Conservation (phyloP, 2,113 vertebrate genomes). For the Physeter macrocephalus region DNA sequence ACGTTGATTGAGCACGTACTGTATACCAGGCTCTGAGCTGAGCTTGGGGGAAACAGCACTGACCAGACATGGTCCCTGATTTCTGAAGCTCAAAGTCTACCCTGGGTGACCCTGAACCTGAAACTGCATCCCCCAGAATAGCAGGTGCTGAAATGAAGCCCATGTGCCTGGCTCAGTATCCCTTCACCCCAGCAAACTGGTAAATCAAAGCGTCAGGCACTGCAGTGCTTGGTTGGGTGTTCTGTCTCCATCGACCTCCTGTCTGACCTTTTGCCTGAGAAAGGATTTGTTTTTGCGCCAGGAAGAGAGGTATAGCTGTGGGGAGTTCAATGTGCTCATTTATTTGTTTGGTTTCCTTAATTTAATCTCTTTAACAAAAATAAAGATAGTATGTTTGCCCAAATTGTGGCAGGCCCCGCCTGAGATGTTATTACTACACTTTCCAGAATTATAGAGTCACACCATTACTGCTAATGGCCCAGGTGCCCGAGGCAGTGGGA, state of each 20-base stretch:
- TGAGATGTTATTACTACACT: conserved; percentile 64
- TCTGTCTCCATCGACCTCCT: conserved; percentile 22
- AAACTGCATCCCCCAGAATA: neutral
- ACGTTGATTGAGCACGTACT: neutral
- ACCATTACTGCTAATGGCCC: neutral
- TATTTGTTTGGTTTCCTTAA: conserved; percentile 72
- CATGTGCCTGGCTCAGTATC: neutral
- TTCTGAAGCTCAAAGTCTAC: neutral
- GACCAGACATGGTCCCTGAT: neutral
- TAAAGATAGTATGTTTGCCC: conserved; percentile 66
- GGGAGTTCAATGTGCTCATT: conserved; percentile 6
- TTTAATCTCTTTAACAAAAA: conserved; percentile 75
- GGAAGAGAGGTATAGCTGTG: conserved; percentile 57
- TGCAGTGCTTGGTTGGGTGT: neutral
- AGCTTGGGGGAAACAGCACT: neutral
- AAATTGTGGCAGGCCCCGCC: conserved; percentile 42
- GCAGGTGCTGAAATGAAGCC: neutral
- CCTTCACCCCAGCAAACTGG: neutral
- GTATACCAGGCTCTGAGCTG: neutral
- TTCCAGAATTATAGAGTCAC: conserved; percentile 75
- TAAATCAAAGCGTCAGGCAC: neutral
- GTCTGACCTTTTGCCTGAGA: conserved; percentile 26
- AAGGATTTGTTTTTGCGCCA: conserved; percentile 29
- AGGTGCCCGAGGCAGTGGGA: neutral
- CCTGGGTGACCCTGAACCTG: neutral